Evolutionary conservation across 2,113 vertebrate species (phyloP).

Genomic region (Puma concolor): DNA sequence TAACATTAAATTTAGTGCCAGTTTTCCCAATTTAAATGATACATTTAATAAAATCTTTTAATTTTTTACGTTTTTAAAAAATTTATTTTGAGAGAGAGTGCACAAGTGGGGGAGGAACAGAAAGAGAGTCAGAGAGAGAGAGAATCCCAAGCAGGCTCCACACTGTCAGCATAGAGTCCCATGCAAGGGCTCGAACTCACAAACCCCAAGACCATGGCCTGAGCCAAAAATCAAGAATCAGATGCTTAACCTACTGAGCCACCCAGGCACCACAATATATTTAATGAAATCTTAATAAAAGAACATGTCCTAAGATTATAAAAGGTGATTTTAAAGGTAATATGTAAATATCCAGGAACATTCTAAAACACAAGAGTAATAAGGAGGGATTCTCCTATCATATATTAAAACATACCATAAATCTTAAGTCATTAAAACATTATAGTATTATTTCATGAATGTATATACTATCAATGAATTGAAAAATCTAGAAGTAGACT

Average conservation of each 20-base stretch:
- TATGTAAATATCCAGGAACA: neutral
- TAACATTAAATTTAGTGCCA: neutral
- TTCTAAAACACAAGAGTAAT: neutral
- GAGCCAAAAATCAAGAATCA: too few relatives aligned
- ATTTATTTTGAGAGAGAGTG: too few relatives aligned
- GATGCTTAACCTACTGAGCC: too few relatives aligned
- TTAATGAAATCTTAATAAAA: neutral
- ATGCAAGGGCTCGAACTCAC: too few relatives aligned
- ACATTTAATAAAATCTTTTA: neutral
- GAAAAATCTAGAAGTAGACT: neutral
- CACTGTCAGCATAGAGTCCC: too few relatives aligned
- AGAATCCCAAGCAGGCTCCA: too few relatives aligned
- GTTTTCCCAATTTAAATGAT: neutral
- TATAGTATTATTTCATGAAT: neutral
- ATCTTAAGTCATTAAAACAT: neutral
- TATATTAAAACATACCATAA: neutral
- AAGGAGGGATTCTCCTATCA: neutral
- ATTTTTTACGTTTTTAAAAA: too few relatives aligned
- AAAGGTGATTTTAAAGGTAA: neutral
- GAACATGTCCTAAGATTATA: neutral
- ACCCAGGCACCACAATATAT: neutral
- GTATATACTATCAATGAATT: neutral
- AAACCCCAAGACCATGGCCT: too few relatives aligned
- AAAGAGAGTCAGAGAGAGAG: too few relatives aligned
- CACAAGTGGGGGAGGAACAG: too few relatives aligned